Conservation (phyloP, 2,797 vertebrate species). For the Smutsia temminckii region DNA sequence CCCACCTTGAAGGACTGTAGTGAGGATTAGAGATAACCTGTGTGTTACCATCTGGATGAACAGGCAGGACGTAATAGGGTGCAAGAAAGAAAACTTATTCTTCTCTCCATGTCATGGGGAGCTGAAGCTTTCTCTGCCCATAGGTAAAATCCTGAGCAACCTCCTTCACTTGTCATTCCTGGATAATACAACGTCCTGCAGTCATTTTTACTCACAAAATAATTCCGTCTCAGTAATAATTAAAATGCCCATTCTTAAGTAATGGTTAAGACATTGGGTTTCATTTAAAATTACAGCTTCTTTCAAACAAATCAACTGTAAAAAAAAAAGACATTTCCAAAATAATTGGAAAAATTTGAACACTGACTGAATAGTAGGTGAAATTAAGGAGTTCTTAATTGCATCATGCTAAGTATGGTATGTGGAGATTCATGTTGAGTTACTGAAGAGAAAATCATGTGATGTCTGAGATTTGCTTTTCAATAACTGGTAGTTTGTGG, state of each 20-base stretch:
- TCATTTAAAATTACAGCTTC: neutral
- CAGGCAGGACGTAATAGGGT: accelerated
- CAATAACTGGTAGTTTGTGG: neutral
- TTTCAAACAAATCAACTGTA: neutral
- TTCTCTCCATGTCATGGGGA: neutral
- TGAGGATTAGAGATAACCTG: neutral
- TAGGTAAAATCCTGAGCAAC: neutral
- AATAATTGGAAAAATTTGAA: neutral
- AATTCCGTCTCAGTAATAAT: neutral
- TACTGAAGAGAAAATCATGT: neutral
- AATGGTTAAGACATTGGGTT: neutral
- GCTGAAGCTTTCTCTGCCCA: neutral
- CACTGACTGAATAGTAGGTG: neutral
- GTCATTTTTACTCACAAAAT: neutral
- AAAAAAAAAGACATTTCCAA: neutral
- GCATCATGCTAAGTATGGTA: neutral
- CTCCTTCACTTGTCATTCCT: neutral
- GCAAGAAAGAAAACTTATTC: neutral
- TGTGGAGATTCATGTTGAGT: neutral
- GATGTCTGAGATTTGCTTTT: neutral
- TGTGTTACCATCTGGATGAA: neutral
- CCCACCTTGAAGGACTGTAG: neutral
- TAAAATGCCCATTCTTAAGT: neutral
- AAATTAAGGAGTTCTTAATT: neutral
- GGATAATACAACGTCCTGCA: neutral